Base-by-base conservation (phyloP, 2,113 vertebrate genomes). In the Nestor notabilis region DNA sequence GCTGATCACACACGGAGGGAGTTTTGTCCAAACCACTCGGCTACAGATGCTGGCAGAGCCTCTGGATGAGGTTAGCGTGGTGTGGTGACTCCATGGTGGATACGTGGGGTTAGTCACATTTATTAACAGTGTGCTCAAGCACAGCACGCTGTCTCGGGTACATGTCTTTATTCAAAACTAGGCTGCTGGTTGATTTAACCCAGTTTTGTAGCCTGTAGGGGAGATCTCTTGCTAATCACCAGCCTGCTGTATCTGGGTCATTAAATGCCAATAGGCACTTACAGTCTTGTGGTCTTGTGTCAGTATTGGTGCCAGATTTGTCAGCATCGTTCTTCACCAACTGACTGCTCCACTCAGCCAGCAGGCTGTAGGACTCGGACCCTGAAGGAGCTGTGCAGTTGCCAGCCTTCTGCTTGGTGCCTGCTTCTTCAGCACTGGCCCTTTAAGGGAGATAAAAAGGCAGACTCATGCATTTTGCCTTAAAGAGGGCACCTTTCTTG, bases 181-280 rank as follows among this genome's bases (percentile, higher is more conserved):
- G 81, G 93, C 68, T 89, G 83, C 66, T 43, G 25, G 66, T 78
- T 90, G 72, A 49, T 92, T 85, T 95, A 97, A 97, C 97, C 95
- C 88, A 96, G 53, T 97, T 95, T 90, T 80, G 39, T 70, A 53
- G 83, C 75, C 71, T 83, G 44, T 53, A 86, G 86, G 44, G 72
- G 83, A 90, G 93, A 53, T 89, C 71, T 31, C 63, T 83, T 69
- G 76, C 88, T 88, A 80, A 90, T 96, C 39, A 29, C 68, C 58
- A 52, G 7, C 50, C 50, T 64, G 43, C 35, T 71, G 28, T 87
- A 90, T 97, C 80, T 97, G 87, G 91, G 95, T 96, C 96, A 90
- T 83, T 96, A 94, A 94, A 52, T 83, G 80, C 91, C 85, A 65
- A 10, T 20, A 29, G 21, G 72, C 0, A 0, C 27, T 74, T 58